phyloP scores from a whole-genome alignment of 1,140 invertebrate species.

The Cylas formicarius region DNA sequence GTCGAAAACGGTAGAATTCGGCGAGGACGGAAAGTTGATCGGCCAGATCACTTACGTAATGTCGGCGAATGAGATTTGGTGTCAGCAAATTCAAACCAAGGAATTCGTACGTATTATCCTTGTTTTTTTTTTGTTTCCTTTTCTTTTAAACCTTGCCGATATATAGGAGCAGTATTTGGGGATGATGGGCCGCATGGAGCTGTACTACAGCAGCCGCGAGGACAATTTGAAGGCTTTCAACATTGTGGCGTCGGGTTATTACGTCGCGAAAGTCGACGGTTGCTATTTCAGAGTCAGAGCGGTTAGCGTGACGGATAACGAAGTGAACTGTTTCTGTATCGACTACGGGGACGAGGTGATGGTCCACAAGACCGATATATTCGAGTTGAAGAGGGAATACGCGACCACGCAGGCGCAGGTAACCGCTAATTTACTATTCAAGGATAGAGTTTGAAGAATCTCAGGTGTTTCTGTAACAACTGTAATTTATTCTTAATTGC shows the following conservation, averaged over 20 bases:
- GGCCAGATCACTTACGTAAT: constrained; percentile 34
- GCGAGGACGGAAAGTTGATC: constrained; percentile 27
- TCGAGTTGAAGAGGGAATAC: constrained; percentile 50
- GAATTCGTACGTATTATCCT: constrained; percentile 33
- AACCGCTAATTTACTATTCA: constrained; percentile 7
- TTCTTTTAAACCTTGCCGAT: neutral
- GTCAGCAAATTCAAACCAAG: constrained; percentile 29
- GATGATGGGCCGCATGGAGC: constrained; percentile 49
- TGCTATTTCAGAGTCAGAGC: constrained; percentile 52
- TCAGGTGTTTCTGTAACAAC: neutral
- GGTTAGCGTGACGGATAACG: constrained; percentile 40
- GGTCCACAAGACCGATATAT: constrained; percentile 45
- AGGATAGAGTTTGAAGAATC: neutral
- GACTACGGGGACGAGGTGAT: constrained; percentile 55
- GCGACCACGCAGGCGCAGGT: constrained; percentile 53
- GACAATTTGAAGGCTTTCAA: constrained; percentile 4
- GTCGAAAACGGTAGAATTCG: constrained; percentile 31
- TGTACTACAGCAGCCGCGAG: constrained; percentile 43
- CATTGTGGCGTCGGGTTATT: constrained; percentile 44
- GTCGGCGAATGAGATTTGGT: constrained; percentile 39
- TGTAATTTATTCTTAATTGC: too few relatives aligned
- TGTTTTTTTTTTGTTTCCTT: neutral
- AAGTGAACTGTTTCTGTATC: constrained; percentile 52
- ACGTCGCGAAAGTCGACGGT: constrained; percentile 51
- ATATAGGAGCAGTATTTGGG: constrained; percentile 46